Evolutionary conservation across 64 coral and sea anemone genomes (phyloP).

Genomic region (Hydrozoanthus tunicans): DNA sequence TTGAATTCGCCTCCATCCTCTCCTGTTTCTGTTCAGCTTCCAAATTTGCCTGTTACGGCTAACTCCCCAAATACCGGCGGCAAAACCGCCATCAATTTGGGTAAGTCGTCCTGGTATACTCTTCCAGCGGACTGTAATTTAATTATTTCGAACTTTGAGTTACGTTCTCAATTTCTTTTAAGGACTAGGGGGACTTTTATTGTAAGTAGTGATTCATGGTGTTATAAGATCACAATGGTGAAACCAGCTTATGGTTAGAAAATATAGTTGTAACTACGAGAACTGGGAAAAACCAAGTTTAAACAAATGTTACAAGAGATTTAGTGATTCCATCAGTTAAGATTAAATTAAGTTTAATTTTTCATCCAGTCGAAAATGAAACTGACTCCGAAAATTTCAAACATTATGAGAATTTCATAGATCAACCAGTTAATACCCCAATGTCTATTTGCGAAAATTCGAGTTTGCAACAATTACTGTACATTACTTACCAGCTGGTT

Average conservation of each 20-base stretch:
- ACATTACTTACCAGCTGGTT: constrained; percentile 1
- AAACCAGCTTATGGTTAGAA: too few relatives aligned
- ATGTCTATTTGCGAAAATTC: not conserved
- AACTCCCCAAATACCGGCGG: constrained; percentile 18
- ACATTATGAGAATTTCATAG: too few relatives aligned
- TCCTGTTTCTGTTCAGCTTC: constrained; percentile 31
- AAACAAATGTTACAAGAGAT: too few relatives aligned
- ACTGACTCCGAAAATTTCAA: too few relatives aligned
- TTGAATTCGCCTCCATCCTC: constrained; percentile 27
- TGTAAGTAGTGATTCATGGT: not conserved
- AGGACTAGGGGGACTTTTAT: not conserved
- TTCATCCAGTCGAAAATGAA: too few relatives aligned
- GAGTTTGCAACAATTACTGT: not conserved
- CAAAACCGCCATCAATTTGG: constrained; percentile 20
- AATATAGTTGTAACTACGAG: too few relatives aligned
- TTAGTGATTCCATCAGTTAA: too few relatives aligned
- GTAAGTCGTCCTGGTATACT: constrained; percentile 13
- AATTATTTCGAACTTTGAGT: not conserved
- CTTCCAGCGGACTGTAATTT: constrained; percentile 20
- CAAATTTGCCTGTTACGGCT: constrained; percentile 20
- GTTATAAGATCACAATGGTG: not conserved
- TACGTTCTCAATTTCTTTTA: not conserved
- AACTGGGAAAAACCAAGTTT: too few relatives aligned
- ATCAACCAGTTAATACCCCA: not conserved
- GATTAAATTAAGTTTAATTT: too few relatives aligned